A percentile compares a stretch with the other conserved stretches of the same genome.
Conservation (phyloP, 1,140 invertebrate genomes). For the Pantala flavescens region DNA sequence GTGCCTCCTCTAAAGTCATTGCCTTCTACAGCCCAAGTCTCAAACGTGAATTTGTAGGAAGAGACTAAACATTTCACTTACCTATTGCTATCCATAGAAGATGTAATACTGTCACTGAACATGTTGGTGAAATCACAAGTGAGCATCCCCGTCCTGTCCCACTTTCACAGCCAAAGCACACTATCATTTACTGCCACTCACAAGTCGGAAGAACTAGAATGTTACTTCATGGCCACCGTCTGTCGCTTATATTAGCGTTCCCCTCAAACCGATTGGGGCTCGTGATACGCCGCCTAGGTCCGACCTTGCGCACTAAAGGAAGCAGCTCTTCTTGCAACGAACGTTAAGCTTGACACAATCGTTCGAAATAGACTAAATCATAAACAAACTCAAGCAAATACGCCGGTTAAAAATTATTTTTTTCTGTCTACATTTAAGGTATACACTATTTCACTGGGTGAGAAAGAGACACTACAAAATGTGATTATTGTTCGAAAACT, state of each 20-base stretch:
- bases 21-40: no score
- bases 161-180: not conserved
- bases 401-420: no score
- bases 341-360: no score
- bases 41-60: not conserved
- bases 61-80: not conserved
- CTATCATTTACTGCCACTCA: not conserved
- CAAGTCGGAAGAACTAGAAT: not conserved
- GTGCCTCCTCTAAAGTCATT: no score
- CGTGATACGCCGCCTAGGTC: not conserved
- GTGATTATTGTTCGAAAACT: no score
- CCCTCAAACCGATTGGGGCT: not conserved
- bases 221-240: not conserved
- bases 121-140: not conserved
- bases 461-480: no score
- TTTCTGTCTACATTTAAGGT: no score
- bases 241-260: not conserved
- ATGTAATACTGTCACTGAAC: conserved; percentile 3
- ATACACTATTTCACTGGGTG: no score
- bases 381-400: no score
- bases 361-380: no score
- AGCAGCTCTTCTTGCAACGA: not conserved
- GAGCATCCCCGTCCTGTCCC: not conserved
- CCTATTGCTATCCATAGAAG: not conserved
- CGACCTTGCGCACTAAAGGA: not conserved